Evolutionary conservation across 2,113 vertebrate genomes (phyloP), one percentile per base, ranked within the genome.

Genomic region (Syngnathus floridae): DNA sequence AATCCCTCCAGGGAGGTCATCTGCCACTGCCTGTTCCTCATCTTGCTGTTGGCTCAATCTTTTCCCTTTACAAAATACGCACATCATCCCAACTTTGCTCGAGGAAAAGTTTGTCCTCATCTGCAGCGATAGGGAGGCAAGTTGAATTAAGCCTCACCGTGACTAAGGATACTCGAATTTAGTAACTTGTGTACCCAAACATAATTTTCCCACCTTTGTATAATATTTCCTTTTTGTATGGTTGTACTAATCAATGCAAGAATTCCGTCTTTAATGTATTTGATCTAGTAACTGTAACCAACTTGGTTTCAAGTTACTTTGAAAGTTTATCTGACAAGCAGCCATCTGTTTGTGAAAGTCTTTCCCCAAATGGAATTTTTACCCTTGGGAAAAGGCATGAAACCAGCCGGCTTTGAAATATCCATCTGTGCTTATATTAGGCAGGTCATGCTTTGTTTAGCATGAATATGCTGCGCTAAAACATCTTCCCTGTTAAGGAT

Each of bases 381-480:
- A 81, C 86, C 82, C 84, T 81, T 79, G 86, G 84, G 86, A 88
- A 56, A 52, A 78, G 72, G 74, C 71, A 84, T 83, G 83, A 77
- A 88, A 82, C 79, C 84, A 88, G 82, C 78, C 80, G 78, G 72
- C 82, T 86, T 77, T 86, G 74, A 87, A 82, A 80, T 73, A 70
- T 81, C 87, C 89, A 89, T 90, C 88, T 90, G 89, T 84, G 81
- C 81, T 85, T 85, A 82, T 77, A 83, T 85, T 85, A 86, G 77
- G 75, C 76, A 78, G 74, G 83, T 83, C 83, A 86, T 35, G 78
- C 67, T 85, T 82, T 85, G 82, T 84, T 88, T 84, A 86, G 64
- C 79, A 70, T 74, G 73, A 74, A 80, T 79, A 66, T 72, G 85
- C 70, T 65, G 77, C 41, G 48, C 64, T 77, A 51, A 79, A 76